These are phyloP conservation scores for Apeira syringaria DNA, from an alignment of 2,888 invertebrate genomes.

Conservation along the genomic window DNA sequence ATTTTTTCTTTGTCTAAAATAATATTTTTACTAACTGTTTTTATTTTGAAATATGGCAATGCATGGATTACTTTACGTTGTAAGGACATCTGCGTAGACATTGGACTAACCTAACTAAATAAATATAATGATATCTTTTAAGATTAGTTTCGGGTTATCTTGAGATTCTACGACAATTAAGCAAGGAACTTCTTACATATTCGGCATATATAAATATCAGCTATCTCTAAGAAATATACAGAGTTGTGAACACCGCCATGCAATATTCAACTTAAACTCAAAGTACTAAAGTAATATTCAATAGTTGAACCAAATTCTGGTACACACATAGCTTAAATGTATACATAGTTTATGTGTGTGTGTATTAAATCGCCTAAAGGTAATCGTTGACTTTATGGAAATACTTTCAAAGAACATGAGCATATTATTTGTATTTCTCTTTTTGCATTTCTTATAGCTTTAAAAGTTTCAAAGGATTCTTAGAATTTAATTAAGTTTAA, in stretches of 20 bases:
- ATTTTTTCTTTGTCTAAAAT: no score
- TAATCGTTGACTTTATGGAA: constrained; percentile 13
- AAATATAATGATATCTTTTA: no score
- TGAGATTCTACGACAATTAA: no score
- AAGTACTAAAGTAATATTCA: constrained; percentile 1
- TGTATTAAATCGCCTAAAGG: constrained; percentile 9
- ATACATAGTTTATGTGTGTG: background rate
- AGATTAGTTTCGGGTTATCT: no score
- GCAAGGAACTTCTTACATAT: no score
- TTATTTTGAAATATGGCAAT: no score
- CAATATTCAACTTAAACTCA: constrained; percentile 11
- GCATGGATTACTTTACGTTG: no score
- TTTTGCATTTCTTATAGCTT: constrained; percentile 8
- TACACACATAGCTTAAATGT: background rate
- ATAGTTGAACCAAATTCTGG: background rate
- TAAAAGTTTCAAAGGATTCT: constrained; percentile 1
- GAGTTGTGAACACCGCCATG: constrained; percentile 4
- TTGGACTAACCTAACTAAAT: no score
- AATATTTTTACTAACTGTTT: no score
- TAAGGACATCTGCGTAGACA: no score
- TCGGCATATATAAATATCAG: background rate
- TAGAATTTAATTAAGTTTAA: constrained; percentile 21
- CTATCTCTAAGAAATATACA: constrained; percentile 1
- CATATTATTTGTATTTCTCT: constrained; percentile 5
- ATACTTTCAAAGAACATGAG: constrained; percentile 10